Conservation (phyloP, 1,140 invertebrate species). For the Mya arenaria region DNA sequence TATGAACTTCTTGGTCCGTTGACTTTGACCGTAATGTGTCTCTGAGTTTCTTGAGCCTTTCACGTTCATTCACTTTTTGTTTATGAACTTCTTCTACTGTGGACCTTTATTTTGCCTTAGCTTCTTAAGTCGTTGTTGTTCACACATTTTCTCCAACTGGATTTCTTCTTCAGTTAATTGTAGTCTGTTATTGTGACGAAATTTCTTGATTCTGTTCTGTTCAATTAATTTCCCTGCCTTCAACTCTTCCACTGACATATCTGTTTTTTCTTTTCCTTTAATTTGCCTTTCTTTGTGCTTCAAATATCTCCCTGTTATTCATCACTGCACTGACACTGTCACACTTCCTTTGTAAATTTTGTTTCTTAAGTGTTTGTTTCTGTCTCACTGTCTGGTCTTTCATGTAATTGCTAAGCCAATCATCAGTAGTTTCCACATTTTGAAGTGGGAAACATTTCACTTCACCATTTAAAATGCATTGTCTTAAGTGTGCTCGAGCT, state of each 20-base stretch:
- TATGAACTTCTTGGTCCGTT: background rate
- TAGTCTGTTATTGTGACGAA: too few relatives aligned
- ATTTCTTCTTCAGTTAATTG: background rate
- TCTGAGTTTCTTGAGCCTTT: background rate
- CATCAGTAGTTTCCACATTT: conserved; percentile 1
- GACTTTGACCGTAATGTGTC: too few relatives aligned
- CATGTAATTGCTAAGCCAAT: conserved; percentile 21
- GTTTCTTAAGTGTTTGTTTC: conserved; percentile 7
- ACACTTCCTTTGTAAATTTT: too few relatives aligned
- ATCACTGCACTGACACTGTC: conserved; percentile 12
- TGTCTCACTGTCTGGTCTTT: conserved; percentile 22
- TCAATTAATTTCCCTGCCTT: background rate
- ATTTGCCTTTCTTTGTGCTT: conserved; percentile 7
- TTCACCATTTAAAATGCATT: conserved; percentile 23
- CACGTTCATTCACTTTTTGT: conserved; percentile 11
- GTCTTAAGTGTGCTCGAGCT: conserved; percentile 19
- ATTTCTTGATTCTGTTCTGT: background rate
- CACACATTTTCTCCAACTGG: background rate
- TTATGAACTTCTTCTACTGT: background rate
- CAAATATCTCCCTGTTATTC: background rate
- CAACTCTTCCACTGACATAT: background rate
- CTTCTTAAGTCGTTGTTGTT: background rate
- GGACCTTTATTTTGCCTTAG: too few relatives aligned
- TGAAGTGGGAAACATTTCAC: conserved; percentile 19
- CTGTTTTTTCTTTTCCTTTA: conserved; percentile 1